phyloP scores from a whole-genome alignment of 2,888 invertebrate species.

The Phalera bucephala region DNA sequence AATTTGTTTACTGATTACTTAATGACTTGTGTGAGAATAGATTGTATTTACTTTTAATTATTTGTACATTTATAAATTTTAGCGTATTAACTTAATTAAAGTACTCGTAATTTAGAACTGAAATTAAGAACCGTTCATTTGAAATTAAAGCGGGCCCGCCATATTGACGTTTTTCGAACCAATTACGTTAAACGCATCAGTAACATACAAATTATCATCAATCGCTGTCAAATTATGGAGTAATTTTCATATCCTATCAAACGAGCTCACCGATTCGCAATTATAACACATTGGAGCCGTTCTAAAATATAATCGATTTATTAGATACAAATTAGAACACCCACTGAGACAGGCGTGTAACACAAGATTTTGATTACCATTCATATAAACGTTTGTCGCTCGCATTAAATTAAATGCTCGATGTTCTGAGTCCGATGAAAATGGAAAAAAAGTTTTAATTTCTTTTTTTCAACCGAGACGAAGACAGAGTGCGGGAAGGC shows the following conservation, averaged over 20 bases:
- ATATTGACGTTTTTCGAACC: background rate
- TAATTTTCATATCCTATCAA: slow-evolving; percentile 29
- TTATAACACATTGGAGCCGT: slow-evolving; percentile 25
- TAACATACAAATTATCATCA: slow-evolving; percentile 26
- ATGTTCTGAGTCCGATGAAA: slow-evolving; percentile 51
- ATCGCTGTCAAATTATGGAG: slow-evolving; percentile 31
- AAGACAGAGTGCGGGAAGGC: slow-evolving; percentile 73
- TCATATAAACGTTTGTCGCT: slow-evolving; percentile 69
- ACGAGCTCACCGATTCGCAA: slow-evolving; percentile 32
- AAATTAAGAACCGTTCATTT: slow-evolving; percentile 1
- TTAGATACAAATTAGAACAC: slow-evolving; percentile 41
- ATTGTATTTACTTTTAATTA: too few species aligned
- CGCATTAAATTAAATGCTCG: slow-evolving; percentile 58
- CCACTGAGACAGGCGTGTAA: slow-evolving; percentile 42
- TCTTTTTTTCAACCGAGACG: slow-evolving; percentile 67
- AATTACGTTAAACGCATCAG: slow-evolving; percentile 15
- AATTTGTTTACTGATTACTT: too few species aligned
- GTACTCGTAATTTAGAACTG: too few species aligned
- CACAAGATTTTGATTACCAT: slow-evolving; percentile 36
- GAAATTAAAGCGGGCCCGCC: background rate
- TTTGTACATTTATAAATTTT: too few species aligned
- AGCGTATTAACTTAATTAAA: too few species aligned
- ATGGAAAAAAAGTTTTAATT: slow-evolving; percentile 60
- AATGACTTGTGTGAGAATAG: too few species aligned
- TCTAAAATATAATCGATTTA: slow-evolving; percentile 40